Percentiles rank a stretch among this genome's conserved stretches.
These are phyloP conservation scores for Pterois miles DNA, from an alignment of 2,797 vertebrate species.

Conservation along the genomic window DNA sequence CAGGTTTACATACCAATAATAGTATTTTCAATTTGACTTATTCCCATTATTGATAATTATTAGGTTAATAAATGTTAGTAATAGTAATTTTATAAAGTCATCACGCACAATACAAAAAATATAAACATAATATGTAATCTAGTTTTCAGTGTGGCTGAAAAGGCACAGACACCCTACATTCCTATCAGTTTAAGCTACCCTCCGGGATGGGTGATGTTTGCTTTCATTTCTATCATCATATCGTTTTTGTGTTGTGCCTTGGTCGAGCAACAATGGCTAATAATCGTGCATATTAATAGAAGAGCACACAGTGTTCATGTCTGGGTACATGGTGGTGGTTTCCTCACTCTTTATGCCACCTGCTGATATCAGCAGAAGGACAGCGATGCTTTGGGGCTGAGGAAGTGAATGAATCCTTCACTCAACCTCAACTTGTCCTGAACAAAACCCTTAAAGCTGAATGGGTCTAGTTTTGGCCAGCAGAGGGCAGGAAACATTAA, in stretches of 20 bases:
- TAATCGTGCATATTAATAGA: neutral
- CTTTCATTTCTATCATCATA: neutral
- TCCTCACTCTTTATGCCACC: neutral
- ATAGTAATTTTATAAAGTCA: no score
- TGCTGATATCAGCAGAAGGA: neutral
- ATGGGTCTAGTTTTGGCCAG: slow-evolving; percentile 14
- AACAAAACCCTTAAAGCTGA: neutral
- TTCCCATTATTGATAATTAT: neutral
- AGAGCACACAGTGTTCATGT: neutral
- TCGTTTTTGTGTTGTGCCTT: neutral
- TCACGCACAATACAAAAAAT: no score
- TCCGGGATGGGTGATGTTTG: neutral
- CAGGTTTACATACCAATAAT: neutral
- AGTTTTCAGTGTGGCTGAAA: no score
- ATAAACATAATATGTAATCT: no score
- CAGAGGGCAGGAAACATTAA: slow-evolving; percentile 22
- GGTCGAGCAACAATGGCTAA: neutral
- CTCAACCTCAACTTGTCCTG: neutral
- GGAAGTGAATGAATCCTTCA: neutral
- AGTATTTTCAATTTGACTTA: neutral
- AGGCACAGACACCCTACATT: no score
- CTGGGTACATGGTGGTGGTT: neutral
- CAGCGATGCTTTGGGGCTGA: neutral
- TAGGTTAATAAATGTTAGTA: neutral
- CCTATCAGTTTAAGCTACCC: no score